phyloP scores from a whole-genome alignment of 2,888 invertebrate genomes.

The Spicauda simplicius region DNA sequence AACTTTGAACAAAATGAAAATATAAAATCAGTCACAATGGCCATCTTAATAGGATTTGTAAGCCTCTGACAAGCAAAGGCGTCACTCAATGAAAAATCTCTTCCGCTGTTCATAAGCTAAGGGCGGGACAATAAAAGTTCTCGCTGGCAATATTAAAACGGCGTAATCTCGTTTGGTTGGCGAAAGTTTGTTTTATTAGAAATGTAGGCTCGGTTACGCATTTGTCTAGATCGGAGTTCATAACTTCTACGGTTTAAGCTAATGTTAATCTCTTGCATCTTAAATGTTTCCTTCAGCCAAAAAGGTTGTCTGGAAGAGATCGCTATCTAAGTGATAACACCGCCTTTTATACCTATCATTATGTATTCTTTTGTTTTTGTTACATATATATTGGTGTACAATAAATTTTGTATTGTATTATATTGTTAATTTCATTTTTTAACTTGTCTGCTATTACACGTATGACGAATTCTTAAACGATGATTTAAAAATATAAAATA shows the following conservation, averaged over 20 bases:
- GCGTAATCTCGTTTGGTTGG: conserved; percentile 66
- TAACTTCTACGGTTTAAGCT: not conserved
- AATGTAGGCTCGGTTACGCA: conserved; percentile 51
- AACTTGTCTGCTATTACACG: no score
- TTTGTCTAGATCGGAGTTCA: conserved; percentile 51
- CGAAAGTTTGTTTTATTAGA: conserved; percentile 38
- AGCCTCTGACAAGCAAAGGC: conserved; percentile 61
- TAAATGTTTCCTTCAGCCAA: no score
- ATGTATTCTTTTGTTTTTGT: no score
- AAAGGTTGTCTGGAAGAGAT: no score
- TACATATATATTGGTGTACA: no score
- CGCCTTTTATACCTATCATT: no score
- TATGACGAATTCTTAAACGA: no score
- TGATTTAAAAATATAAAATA: no score
- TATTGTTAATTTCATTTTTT: no score
- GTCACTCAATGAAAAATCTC: conserved; percentile 74
- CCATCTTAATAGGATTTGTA: conserved; percentile 72
- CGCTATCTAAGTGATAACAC: no score
- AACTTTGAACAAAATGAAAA: conserved; percentile 61
- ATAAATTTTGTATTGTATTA: no score
- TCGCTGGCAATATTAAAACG: conserved; percentile 76
- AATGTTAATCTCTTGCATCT: no score
- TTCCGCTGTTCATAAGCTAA: conserved; percentile 67
- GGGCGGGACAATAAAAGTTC: conserved; percentile 77
- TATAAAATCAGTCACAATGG: conserved; percentile 66